Evolutionary conservation across 2,888 invertebrate species (phyloP).

Genomic region (Ctenicera cuprea): DNA sequence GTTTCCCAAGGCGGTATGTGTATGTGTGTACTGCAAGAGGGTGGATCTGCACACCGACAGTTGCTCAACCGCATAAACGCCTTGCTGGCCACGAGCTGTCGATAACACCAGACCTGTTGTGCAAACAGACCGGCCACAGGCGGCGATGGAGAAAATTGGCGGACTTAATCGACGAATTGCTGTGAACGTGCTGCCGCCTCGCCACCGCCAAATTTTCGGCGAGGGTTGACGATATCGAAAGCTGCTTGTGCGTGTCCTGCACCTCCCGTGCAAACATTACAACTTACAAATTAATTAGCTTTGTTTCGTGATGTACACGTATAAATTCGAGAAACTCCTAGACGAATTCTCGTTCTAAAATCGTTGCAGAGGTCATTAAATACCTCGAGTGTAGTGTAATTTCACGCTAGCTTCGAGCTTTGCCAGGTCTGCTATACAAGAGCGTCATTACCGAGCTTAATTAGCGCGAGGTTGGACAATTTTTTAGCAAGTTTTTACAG

Average conservation of each 20-base stretch:
- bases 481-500: slow-evolving; percentile 2
- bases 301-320: slow-evolving; percentile 44
- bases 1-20: slow-evolving; percentile 39
- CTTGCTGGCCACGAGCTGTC: slow-evolving; percentile 64
- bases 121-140: slow-evolving; percentile 66
- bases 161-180: slow-evolving; percentile 61
- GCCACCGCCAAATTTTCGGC: slow-evolving; percentile 27
- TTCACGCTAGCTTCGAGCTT: slow-evolving; percentile 57
- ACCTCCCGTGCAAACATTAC: slow-evolving; percentile 18
- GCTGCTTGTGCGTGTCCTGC: neutral
- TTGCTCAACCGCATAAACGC: slow-evolving; percentile 61
- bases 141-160: slow-evolving; percentile 66
- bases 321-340: slow-evolving; percentile 48
- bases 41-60: slow-evolving; percentile 54
- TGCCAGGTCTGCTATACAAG: slow-evolving; percentile 48
- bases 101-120: slow-evolving; percentile 67
- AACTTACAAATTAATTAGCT: slow-evolving; percentile 45
- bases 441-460: slow-evolving; percentile 56
- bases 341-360: slow-evolving; percentile 47
- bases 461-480: slow-evolving; percentile 45
- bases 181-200: slow-evolving; percentile 56
- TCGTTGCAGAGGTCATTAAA: slow-evolving; percentile 58
- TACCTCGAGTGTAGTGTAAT: slow-evolving; percentile 59
- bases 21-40: slow-evolving; percentile 17
- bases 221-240: slow-evolving; percentile 12